Base-by-base conservation (phyloP, 1,140 invertebrate genomes). In the Anadara kagoshimensis region DNA sequence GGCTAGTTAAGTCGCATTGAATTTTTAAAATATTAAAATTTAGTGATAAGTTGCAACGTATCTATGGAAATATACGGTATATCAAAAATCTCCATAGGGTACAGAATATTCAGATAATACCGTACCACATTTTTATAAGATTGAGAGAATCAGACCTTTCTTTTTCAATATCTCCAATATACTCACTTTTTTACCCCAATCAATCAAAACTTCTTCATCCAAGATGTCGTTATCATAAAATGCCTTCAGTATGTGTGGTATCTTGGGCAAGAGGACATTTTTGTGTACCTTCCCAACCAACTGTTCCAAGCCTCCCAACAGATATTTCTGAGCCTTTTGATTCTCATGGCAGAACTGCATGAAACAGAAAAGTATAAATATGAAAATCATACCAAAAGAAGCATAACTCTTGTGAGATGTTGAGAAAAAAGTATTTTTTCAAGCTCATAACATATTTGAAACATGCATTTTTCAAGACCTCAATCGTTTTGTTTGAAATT, bases 191-290 rank as follows among this genome's bases (percentile, higher is more conserved):
- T 93, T 94, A 3, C 93, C 94, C 86, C 86, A 87, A 14, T 87
- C 85, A 20, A 86, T 56, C 24, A 87, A 76, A 45, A 87, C 94
- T 82, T 96, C 95, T 86, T 99, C 98, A 75, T 97, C 96, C 74
- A 99, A 90, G 80, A 99, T 96, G 90, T 99, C 98, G 76, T 90
- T 83, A 89, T 99, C 98, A 89, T 99, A 99, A 82, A 99, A 93
- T 56, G 94, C 89, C 91, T 98, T 98, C 64, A 99, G 92, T 78
- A 99, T 94, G 82, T 94, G 94, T 69, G 97, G 93, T 75, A 97
- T 95, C 88, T 97, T 97, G 2, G 93, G 91, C 90, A 99, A 92
- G 53, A 99, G 92, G 16, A 90, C 85, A 56, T 94, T 93, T 76
- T 94, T 93, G 84, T 97, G 94, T 53, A 96, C 89, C 69, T 94